Evolutionary conservation across 1,140 invertebrate genomes (phyloP), one percentile per base, ranked within the genome.

Genomic region (Nautilus pompilius): DNA sequence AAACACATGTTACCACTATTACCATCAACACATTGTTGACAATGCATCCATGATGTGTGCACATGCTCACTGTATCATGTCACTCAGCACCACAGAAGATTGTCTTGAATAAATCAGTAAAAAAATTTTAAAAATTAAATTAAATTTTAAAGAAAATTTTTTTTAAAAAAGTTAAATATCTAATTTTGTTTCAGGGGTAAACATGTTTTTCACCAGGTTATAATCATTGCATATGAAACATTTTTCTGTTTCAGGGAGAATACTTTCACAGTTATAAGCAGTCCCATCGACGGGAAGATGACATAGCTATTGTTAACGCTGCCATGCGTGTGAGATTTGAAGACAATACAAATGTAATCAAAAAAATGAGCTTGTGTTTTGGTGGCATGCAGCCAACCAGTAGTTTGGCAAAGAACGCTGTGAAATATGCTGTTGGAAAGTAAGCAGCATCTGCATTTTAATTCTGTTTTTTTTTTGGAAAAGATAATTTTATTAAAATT

Each of bases 271-370:
- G 92, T 15, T 96, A 91, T 74, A 98, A 98, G 81, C 95, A 98
- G 87, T 90, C 95, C 0, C 90, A 90, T 74, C 84, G 96, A 61
- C 84, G 91, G 70, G 95, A 97, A 69, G 94, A 98, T 81, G 96
- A 98, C 79, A 97, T 97, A 71, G 92, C 95, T 15, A 96, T 98
- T 68, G 95, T 96, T 0, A 98, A 95, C 77, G 88, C 90, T 53
- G 80, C 74, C 8, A 70, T 82, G 63, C 66, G 69, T 49, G 78
- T 83, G 5, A 58, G 75, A 24, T 73, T 87, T 57, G 73, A 82
- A 22, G 61, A 69, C 58, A 60, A 68, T 36, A 58, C 67, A 79
- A 49, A 86, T 84, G 79, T 84, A 1, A 86, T 96, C 17, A 80
- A 86, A 48, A 83, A 89, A 57, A 85, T 90, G 20, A 81, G 82